Conservation (phyloP, 2,113 vertebrate genomes). For the Hydropotes inermis region DNA sequence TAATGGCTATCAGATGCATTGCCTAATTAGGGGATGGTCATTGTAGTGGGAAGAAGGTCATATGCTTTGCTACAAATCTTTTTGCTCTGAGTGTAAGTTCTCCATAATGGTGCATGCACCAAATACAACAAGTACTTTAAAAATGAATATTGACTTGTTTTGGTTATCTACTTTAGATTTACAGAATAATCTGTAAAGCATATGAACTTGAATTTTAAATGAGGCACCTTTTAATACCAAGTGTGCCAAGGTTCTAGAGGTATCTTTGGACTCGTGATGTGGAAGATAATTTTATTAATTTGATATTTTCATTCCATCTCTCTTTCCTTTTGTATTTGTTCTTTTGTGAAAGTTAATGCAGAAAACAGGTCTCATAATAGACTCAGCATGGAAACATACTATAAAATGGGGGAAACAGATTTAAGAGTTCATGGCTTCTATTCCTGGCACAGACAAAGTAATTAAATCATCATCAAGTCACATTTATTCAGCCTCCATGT, state of each 20-base stretch:
- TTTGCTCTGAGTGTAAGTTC: constrained; percentile 79
- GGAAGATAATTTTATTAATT: constrained; percentile 46
- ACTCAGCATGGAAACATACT: background rate
- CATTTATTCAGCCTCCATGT: background rate
- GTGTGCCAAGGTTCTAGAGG: background rate
- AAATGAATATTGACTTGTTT: constrained; percentile 72
- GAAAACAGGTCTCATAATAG: background rate
- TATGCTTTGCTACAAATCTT: constrained; percentile 87
- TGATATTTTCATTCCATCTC: background rate
- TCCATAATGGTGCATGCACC: constrained; percentile 67
- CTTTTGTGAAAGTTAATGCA: constrained; percentile 24
- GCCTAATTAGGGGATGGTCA: constrained; percentile 93
- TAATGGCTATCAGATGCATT: constrained; percentile 97
- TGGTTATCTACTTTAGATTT: constrained; percentile 66
- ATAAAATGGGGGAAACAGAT: background rate
- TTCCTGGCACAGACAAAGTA: constrained; percentile 46
- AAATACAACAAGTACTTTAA: constrained; percentile 74
- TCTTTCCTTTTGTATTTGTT: constrained; percentile 2
- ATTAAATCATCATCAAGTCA: constrained; percentile 37
- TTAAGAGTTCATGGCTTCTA: constrained; percentile 32
- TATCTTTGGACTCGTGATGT: background rate
- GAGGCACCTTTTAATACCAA: background rate
- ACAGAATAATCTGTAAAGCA: background rate
- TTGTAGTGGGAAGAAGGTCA: constrained; percentile 91
- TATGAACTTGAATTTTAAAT: constrained; percentile 56